These are phyloP conservation scores for Chroicocephalus ridibundus DNA, from an alignment of 2,113 vertebrate genomes.

Conservation along the genomic window DNA sequence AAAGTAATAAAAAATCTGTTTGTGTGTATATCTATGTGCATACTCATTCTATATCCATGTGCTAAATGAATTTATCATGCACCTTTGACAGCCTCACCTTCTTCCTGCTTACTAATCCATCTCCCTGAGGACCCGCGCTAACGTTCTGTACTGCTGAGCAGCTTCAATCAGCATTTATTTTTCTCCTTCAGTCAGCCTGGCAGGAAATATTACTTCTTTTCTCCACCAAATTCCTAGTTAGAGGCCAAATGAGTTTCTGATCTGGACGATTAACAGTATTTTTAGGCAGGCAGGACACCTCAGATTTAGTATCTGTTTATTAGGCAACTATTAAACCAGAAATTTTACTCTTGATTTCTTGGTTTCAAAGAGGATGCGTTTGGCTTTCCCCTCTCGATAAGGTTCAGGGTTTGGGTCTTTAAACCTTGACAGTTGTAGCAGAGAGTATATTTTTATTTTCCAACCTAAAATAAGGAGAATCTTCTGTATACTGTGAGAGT, in stretches of 20 bases:
- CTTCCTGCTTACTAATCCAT: conserved; percentile 55
- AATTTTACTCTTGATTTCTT: not conserved
- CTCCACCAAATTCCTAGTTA: not conserved
- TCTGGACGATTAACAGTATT: not conserved
- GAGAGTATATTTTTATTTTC: not conserved
- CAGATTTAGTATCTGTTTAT: not conserved
- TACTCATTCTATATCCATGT: conserved; percentile 62
- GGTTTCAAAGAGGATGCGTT: not conserved
- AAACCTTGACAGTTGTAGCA: not conserved
- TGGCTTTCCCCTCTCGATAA: not conserved
- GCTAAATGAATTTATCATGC: conserved; percentile 70
- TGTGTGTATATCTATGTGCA: conserved; percentile 53
- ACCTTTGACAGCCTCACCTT: conserved; percentile 67
- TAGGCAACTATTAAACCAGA: not conserved
- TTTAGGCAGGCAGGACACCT: not conserved
- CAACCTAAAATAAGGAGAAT: not conserved
- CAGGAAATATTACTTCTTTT: conserved; percentile 9
- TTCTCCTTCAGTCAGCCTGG: conserved; percentile 19
- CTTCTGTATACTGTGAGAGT: not conserved
- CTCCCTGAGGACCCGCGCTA: conserved; percentile 51
- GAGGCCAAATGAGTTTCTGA: not conserved
- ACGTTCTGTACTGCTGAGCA: conserved; percentile 42
- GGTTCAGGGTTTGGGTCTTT: not conserved
- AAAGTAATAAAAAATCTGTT: conserved; percentile 58
- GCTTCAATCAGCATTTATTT: conserved; percentile 57